Evolutionary conservation across 2,888 invertebrate genomes (phyloP).

Genomic region (Cephus nigrinus): DNA sequence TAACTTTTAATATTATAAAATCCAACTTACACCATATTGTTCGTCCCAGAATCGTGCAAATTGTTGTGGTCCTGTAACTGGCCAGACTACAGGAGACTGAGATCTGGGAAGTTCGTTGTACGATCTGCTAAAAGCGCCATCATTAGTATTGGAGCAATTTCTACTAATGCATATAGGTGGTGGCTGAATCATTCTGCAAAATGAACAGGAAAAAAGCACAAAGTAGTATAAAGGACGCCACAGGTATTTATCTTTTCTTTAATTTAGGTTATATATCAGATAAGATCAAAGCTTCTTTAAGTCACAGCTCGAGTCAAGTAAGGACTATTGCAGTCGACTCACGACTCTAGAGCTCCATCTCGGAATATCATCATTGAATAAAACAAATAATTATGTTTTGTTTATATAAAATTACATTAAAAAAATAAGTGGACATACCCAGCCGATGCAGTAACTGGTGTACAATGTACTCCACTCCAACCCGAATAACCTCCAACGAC

Average conservation of each 20-base stretch:
- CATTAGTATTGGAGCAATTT: conserved; percentile 49
- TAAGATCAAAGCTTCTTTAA: conserved; percentile 58
- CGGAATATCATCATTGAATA: conserved; percentile 51
- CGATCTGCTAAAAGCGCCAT: conserved; percentile 49
- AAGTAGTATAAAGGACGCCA: not conserved
- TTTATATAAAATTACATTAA: not conserved
- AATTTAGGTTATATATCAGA: conserved; percentile 41
- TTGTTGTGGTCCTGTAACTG: conserved; percentile 41
- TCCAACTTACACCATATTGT: conserved; percentile 39
- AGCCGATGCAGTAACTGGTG: conserved; percentile 44
- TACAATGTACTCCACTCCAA: conserved; percentile 56
- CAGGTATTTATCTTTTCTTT: not conserved
- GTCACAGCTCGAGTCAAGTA: conserved; percentile 54
- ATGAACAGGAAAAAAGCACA: conserved; percentile 8
- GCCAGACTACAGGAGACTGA: conserved; percentile 55
- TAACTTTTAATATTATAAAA: not conserved
- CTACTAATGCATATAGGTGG: conserved; percentile 52
- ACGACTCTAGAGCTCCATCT: conserved; percentile 58
- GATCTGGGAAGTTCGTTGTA: conserved; percentile 52
- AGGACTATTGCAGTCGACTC: conserved; percentile 52
- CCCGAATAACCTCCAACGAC: conserved; percentile 52
- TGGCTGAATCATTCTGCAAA: conserved; percentile 50
- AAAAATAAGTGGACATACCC: conserved; percentile 38
- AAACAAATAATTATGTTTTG: not conserved
- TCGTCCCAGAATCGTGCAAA: conserved; percentile 49